Conservation (phyloP, 2,888 invertebrate genomes). For the Zaprionus obscuricornis region DNA sequence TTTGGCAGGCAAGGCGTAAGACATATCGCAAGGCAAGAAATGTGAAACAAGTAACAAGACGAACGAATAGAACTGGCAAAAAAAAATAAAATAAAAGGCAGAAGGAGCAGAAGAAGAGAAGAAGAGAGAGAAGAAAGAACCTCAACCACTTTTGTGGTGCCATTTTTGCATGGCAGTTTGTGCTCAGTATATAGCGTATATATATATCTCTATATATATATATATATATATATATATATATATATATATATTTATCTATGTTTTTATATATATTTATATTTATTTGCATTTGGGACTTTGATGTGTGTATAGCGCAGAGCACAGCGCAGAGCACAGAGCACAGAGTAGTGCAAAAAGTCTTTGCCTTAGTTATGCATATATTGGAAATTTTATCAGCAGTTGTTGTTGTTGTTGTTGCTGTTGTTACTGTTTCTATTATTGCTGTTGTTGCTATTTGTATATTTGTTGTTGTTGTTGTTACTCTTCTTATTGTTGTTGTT, state of each 20-base stretch:
- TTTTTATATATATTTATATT: constrained; percentile 8
- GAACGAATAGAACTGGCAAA: background rate
- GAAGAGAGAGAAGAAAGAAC: background rate
- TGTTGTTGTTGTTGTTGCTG: too few species aligned
- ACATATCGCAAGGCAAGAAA: background rate
- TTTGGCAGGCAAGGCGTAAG: constrained; percentile 27
- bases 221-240: constrained; percentile 4
- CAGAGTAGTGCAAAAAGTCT: constrained; percentile 4
- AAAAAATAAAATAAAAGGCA: background rate
- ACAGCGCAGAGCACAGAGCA: too few species aligned
- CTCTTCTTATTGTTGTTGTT: too few species aligned
- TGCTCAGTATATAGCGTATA: too few species aligned
- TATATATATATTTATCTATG: too few species aligned
- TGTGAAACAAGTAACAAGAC: constrained; percentile 17
- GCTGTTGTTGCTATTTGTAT: background rate
- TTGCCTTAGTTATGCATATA: constrained; percentile 49
- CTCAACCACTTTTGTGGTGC: constrained; percentile 43
- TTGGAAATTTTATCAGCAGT: constrained; percentile 32
- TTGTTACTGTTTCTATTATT: too few species aligned
- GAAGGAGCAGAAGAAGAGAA: background rate
- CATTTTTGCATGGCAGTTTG: constrained; percentile 16
- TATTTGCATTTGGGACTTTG: constrained; percentile 16
- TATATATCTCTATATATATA: constrained; percentile 1
- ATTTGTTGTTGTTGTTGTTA: too few species aligned
- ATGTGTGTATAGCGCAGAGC: too few species aligned